Conservation (phyloP, 2,797 vertebrate species). For the Craterocephalus amniculus region DNA sequence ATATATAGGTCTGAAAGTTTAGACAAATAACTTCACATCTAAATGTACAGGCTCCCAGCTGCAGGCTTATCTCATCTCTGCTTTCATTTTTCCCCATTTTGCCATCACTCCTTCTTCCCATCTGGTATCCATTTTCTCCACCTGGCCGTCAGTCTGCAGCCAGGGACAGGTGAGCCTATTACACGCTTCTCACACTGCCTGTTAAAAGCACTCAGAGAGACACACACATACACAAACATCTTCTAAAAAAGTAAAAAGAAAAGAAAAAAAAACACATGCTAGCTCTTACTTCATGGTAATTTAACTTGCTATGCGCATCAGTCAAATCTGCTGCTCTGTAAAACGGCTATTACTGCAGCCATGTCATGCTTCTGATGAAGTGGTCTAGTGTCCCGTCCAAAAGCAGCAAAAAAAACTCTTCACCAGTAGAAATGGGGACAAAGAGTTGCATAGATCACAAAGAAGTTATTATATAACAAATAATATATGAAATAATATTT, state of each 20-base stretch:
- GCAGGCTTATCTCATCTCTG: conserved; percentile 34
- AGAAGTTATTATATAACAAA: neutral
- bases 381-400: conserved; percentile 55
- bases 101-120: conserved; percentile 40
- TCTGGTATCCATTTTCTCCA: conserved; percentile 73
- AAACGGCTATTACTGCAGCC: conserved; percentile 72
- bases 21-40: neutral
- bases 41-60: conserved; percentile 3
- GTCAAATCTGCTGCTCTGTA: conserved; percentile 66
- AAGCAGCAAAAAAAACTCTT: conserved; percentile 18
- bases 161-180: conserved; percentile 74
- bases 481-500: neutral
- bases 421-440: neutral
- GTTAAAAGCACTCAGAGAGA: conserved; percentile 41
- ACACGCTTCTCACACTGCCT: conserved; percentile 67
- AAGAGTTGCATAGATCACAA: neutral
- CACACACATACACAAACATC: neutral
- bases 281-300: conserved; percentile 57
- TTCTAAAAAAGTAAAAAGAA: neutral
- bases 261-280: conserved; percentile 12
- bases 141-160: conserved; percentile 74
- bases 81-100: conserved; percentile 23
- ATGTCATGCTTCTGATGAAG: conserved; percentile 71
- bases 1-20: neutral
- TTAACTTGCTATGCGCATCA: conserved; percentile 70